phyloP scores from a whole-genome alignment of 2,113 vertebrate species.

The Gopherus evgoodei region DNA sequence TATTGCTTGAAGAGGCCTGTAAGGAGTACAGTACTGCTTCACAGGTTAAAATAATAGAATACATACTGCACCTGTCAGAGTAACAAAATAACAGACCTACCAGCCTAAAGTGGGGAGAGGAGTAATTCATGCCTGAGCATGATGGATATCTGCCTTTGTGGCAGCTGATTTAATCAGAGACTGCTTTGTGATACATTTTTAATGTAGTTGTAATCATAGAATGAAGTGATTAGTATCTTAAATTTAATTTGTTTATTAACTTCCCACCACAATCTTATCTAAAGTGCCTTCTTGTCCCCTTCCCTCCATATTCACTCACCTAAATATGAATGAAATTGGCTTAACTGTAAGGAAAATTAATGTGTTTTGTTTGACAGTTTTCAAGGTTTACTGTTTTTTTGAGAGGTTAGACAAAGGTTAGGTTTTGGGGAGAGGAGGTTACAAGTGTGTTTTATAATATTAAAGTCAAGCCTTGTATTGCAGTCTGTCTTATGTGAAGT shows the following conservation, averaged over 20 bases:
- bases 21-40: neutral
- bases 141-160: neutral
- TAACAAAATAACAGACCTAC: neutral
- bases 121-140: neutral
- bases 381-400: neutral
- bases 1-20: accelerated
- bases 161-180: neutral
- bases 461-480: neutral
- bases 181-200: neutral
- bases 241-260: neutral
- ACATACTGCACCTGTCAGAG: neutral
- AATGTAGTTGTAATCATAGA: neutral
- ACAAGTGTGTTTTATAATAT: neutral
- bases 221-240: neutral
- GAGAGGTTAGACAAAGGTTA: neutral
- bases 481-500: neutral
- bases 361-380: neutral
- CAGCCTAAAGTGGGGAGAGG: neutral
- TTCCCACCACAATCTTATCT: neutral
- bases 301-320: neutral
- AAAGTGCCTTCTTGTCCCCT: neutral
- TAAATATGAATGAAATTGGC: neutral
- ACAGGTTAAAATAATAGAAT: neutral
- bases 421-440: neutral
- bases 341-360: neutral